phyloP scores from a whole-genome alignment of 2,888 invertebrate species.

The Artemia sp. region DNA sequence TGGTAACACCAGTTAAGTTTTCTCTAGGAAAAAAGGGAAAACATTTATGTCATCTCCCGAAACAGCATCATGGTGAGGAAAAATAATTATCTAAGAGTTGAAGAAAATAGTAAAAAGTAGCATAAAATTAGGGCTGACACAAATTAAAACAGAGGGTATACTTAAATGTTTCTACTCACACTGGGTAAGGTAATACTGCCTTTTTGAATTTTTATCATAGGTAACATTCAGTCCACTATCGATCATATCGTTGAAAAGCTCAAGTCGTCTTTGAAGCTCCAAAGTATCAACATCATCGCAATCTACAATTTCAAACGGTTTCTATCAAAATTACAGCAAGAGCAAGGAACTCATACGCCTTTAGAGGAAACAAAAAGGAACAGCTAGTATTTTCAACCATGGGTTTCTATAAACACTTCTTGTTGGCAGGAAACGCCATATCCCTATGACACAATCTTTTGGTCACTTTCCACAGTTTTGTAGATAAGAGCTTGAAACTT shows the following conservation, averaged over 20 bases:
- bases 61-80: no score
- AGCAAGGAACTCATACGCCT: constrained; percentile 27
- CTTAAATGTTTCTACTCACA: constrained; percentile 43
- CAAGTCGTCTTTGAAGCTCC: constrained; percentile 74
- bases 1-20: no score
- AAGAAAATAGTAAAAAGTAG: no score
- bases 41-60: no score
- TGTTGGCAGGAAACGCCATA: no score
- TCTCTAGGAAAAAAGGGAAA: no score
- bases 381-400: background rate
- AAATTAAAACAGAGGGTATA: background rate
- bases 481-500: no score
- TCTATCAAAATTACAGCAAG: constrained; percentile 22
- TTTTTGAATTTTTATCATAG: constrained; percentile 41
- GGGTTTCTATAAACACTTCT: no score
- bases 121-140: background rate
- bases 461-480: no score
- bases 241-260: constrained; percentile 73
- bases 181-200: constrained; percentile 59
- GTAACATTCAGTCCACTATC: constrained; percentile 64
- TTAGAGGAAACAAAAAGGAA: constrained; percentile 8
- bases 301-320: constrained; percentile 41
- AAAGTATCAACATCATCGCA: constrained; percentile 68
- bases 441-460: no score
- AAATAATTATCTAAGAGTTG: no score